Evolutionary conservation across 2,113 vertebrate species (phyloP), one percentile per base, ranked within the genome.

Genomic region (Plectropomus leopardus): DNA sequence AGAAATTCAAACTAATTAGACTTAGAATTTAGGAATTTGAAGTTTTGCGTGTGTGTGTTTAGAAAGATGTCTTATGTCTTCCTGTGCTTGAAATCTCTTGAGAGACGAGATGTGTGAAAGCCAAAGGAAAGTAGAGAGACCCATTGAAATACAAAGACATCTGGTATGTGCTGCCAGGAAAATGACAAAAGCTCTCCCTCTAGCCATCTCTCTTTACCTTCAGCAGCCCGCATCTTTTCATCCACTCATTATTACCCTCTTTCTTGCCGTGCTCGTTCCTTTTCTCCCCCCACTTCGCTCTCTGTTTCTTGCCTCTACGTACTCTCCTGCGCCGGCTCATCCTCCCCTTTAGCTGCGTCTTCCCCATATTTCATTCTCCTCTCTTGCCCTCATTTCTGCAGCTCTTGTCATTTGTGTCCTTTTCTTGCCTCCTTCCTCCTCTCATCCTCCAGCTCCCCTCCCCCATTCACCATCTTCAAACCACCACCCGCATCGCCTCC

Each of bases 181-280:
- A 84, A 85, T 80, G 76, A 86, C 88, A 88, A 91, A 92, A 85
- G 84, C 71, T 84, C 73, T 84, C 80, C 89, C 89, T 87, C 75
- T 80, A 85, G 88, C 65, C 84, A 90, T 90, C 73, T 90, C 72
- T 84, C 86, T 92, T 80, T 50, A 69, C 77, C 81, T 85, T 58
- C 32, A 53, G 34, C 73, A 72, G 78, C 61, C 40, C 1, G 26
- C 80, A 77, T 92, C 85, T 84, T 90, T 87, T 88, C 76, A 87
- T 83, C 79, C 80, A 21, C 59, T 85, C 78, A 32, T 84, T 63
- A 53, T 75, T 58, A 64, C 54, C 76, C 54, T 59, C 68, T 69
- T 74, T 78, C 65, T 74, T 40, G 3, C 51, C 7, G 40, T 44
- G 26, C 61, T 63, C 16, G 3, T 64, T 75, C 60, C 54, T 78